These are phyloP conservation scores for Orientallactaga sibirica DNA, from an alignment of 2,797 vertebrate species.

Conservation along the genomic window DNA sequence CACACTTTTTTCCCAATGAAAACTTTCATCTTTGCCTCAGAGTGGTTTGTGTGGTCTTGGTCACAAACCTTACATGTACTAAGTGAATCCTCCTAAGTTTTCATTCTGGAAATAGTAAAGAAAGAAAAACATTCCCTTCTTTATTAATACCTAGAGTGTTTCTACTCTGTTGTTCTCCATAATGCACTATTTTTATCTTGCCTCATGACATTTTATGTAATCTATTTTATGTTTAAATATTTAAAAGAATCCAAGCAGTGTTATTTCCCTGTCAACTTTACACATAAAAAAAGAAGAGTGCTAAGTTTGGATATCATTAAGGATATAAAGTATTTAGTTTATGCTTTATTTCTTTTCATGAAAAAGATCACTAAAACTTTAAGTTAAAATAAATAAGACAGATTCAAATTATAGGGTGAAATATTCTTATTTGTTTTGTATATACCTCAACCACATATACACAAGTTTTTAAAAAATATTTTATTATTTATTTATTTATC, in stretches of 20 bases:
- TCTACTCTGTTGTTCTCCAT: neutral
- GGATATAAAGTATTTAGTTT: slow-evolving; percentile 33
- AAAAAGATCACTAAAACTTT: neutral
- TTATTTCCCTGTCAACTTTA: neutral
- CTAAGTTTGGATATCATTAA: neutral
- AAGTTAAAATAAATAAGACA: slow-evolving; percentile 41
- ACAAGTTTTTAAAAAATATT: too few species aligned
- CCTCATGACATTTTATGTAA: neutral
- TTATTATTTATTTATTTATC: too few species aligned
- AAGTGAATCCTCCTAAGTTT: neutral
- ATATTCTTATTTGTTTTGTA: neutral
- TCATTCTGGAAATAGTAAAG: slow-evolving; percentile 22
- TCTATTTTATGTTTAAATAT: slow-evolving; percentile 29
- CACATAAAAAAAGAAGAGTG: neutral
- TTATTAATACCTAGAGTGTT: slow-evolving; percentile 29
- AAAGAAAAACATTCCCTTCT: neutral
- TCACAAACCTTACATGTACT: too few species aligned
- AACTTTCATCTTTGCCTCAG: too few species aligned
- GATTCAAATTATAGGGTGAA: neutral
- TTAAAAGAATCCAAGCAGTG: slow-evolving; percentile 32
- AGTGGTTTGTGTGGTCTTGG: too few species aligned
- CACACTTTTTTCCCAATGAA: too few species aligned
- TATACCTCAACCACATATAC: neutral
- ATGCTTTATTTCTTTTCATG: neutral
- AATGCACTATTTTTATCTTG: slow-evolving; percentile 1